Base-by-base conservation (phyloP, 30 jellyfish, hydroid and myxozoan genomes). In the Sanderia malayensis region DNA sequence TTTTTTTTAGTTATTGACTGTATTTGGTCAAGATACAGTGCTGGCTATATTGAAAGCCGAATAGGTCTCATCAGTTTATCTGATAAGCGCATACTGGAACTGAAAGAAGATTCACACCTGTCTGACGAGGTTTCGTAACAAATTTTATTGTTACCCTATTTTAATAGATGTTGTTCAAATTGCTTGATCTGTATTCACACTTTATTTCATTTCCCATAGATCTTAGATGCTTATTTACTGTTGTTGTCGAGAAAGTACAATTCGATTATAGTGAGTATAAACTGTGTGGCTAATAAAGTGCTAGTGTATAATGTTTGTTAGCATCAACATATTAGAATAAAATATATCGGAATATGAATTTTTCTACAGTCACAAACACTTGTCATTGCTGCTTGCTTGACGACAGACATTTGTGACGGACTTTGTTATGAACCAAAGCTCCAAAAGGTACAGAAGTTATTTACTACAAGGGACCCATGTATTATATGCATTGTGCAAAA, bases 381-480 rank as follows among this genome's bases (percentile, higher is more conserved):
- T 20, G 76, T 64, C 76, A 32, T 64, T 32, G 59, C 59, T 30
- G 28, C 76, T 26, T 64, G 76, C 76, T 13, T 64, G 2, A 64
- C 31, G 76, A 24, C 76, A 31, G 76, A 64, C 28, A 32, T 64
- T 34, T 64, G 76, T 59, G 31, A 32, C 31, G 76, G 76, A 31
- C 58, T 64, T 24, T 64, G 76, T 59, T 64, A 64, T 59, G 31
- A 32, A 46, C 60, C 47, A 64, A 64, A 64, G 59, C 59, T 64
- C 10, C 28, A 26, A 24, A 64, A 64, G 59, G 76, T 64, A 64
- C 24, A 46, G 28, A 60, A 49, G 64, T 49, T 49, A 29, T 49
- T 26, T 26, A 49, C 64, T 13, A 29, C 19, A 49, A 49, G 19
- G 23, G 64, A 29, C 64, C 64, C 19, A 49, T 49, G 29, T 18